Percentiles rank a stretch among this genome's conserved stretches.
These are phyloP conservation scores for Malthinus seriepunctatus DNA, from an alignment of 2,888 invertebrate species.

Conservation along the genomic window DNA sequence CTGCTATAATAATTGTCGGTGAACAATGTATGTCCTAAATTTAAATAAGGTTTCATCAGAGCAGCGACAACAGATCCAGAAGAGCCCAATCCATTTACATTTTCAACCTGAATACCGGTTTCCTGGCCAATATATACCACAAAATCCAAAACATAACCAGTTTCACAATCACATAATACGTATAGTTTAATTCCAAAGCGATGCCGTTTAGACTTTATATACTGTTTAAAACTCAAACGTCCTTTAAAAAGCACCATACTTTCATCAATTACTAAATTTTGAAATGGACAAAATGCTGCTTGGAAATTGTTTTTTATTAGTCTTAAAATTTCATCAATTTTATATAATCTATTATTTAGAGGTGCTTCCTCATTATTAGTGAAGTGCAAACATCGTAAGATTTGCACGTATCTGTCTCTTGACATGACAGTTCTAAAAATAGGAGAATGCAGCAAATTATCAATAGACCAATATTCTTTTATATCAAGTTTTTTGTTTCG, in stretches of 20 bases:
- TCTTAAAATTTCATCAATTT: constrained; percentile 26
- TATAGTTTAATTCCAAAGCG: constrained; percentile 34
- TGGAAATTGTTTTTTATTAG: constrained; percentile 3
- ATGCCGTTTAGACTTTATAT: constrained; percentile 29
- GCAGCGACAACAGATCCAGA: constrained; percentile 31
- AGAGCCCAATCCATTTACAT: constrained; percentile 18
- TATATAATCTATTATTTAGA: background rate
- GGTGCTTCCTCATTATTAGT: background rate
- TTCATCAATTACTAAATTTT: constrained; percentile 32
- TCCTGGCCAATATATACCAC: constrained; percentile 33
- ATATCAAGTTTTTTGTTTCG: background rate
- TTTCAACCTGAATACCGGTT: constrained; percentile 5
- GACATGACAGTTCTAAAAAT: background rate
- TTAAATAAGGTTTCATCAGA: constrained; percentile 28
- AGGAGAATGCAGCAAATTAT: background rate
- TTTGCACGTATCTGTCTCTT: background rate
- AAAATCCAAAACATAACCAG: constrained; percentile 34
- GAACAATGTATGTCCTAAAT: constrained; percentile 34
- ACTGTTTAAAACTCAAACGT: constrained; percentile 27
- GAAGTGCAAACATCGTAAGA: background rate
- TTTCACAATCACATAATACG: constrained; percentile 37
- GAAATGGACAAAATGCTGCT: constrained; percentile 19
- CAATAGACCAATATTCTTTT: constrained; percentile 15
- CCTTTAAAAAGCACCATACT: constrained; percentile 30
- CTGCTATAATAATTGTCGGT: constrained; percentile 40